Conservation (phyloP, 2,113 vertebrate species). For the Bufo bufo region DNA sequence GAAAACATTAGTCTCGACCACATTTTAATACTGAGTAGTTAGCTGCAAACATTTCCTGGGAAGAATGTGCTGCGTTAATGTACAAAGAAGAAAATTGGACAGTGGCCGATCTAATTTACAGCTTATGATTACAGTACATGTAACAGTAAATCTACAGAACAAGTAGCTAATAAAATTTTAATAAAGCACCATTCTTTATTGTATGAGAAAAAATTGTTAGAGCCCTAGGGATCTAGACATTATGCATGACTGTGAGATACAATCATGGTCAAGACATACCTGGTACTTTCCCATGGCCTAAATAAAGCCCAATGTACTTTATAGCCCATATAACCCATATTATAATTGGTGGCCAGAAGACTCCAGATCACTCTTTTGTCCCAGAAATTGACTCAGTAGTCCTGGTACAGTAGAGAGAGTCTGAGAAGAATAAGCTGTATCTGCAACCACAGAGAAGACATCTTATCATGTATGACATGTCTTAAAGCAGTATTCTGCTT, state of each 20-base stretch:
- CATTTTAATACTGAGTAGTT: constrained; percentile 26
- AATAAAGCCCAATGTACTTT: not conserved
- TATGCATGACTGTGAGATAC: not conserved
- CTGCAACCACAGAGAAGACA: not conserved
- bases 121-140: constrained; percentile 8
- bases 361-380: not conserved
- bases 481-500: too few species aligned
- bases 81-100: not conserved
- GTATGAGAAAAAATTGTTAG: not conserved
- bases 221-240: not conserved
- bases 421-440: not conserved
- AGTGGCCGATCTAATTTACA: not conserved
- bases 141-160: not conserved
- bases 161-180: not conserved
- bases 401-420: not conserved
- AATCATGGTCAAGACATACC: not conserved
- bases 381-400: not conserved
- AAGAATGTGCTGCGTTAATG: not conserved
- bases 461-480: too few species aligned
- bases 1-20: constrained; percentile 10
- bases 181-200: not conserved
- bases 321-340: not conserved
- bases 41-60: constrained; percentile 9
- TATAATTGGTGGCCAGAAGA: not conserved
- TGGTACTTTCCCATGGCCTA: not conserved